phyloP scores from a whole-genome alignment of 1,140 invertebrate species.

The Rhynchophorus ferrugineus region DNA sequence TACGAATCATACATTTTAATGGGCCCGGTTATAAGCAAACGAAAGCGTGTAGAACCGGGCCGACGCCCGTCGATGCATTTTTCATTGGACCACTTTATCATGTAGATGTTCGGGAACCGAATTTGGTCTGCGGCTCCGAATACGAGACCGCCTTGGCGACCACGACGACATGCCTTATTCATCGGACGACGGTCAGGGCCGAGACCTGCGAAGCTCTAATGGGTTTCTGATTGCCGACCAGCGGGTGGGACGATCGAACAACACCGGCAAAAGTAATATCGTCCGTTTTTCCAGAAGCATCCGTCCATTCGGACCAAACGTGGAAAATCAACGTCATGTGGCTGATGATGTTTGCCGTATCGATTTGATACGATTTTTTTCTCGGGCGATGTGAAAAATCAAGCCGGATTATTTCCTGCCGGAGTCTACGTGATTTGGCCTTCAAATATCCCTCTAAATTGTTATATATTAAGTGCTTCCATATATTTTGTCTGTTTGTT shows the following conservation, averaged over 20 bases:
- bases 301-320: background rate
- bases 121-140: background rate
- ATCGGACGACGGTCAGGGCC: background rate
- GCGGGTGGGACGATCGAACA: background rate
- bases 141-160: background rate
- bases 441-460: too few relatives aligned
- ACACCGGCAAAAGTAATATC: conserved; percentile 2
- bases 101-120: background rate
- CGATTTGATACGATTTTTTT: background rate
- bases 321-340: background rate
- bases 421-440: too few relatives aligned
- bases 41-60: too few relatives aligned
- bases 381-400: too few relatives aligned
- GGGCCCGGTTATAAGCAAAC: too few relatives aligned
- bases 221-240: conserved; percentile 1
- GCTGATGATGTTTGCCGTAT: background rate
- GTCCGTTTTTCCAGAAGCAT: background rate
- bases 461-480: too few relatives aligned
- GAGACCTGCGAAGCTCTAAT: background rate
- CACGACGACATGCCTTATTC: background rate
- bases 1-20: too few relatives aligned
- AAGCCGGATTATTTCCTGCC: too few relatives aligned
- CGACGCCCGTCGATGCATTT: too few relatives aligned
- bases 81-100: background rate
- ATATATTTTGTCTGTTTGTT: too few relatives aligned